Conservation (phyloP, 2,888 invertebrate genomes). For the Drosophila testacea region DNA sequence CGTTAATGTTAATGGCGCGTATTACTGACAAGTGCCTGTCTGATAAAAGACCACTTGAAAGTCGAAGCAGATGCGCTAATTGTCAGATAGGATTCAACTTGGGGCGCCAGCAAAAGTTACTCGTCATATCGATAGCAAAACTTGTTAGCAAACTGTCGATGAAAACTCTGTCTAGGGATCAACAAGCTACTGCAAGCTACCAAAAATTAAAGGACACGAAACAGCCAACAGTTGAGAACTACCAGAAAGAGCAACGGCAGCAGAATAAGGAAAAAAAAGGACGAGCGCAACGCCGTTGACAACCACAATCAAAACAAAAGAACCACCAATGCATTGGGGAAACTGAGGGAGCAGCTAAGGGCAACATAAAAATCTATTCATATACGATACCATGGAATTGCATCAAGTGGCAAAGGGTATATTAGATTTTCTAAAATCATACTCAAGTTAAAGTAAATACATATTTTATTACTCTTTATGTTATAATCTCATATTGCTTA, state of each 20-base stretch:
- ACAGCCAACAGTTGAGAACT: constrained; percentile 45
- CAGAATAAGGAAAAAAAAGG: constrained; percentile 29
- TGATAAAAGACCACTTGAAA: constrained; percentile 63
- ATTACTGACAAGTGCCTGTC: constrained; percentile 78
- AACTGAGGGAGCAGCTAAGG: constrained; percentile 2
- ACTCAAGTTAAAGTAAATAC: not conserved
- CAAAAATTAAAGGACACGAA: constrained; percentile 70
- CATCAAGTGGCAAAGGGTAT: not conserved
- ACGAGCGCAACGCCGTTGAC: constrained; percentile 63
- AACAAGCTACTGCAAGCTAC: constrained; percentile 54
- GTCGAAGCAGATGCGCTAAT: constrained; percentile 62
- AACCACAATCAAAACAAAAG: constrained; percentile 75
- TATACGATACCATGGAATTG: constrained; percentile 3
- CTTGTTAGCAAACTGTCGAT: constrained; percentile 46
- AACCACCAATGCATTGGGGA: constrained; percentile 25
- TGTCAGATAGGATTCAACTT: constrained; percentile 29
- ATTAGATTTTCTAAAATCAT: not conserved
- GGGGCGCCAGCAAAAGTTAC: constrained; percentile 15
- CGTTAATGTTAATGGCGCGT: constrained; percentile 82
- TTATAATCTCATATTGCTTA: too few species aligned
- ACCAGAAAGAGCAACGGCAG: constrained; percentile 13
- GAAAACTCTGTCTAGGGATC: constrained; percentile 51
- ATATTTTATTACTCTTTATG: not conserved
- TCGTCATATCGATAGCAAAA: constrained; percentile 43
- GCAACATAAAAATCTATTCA: constrained; percentile 21